These are phyloP conservation scores for Hemibagrus wyckioides DNA, from an alignment of 2,113 vertebrate species.

Conservation along the genomic window DNA sequence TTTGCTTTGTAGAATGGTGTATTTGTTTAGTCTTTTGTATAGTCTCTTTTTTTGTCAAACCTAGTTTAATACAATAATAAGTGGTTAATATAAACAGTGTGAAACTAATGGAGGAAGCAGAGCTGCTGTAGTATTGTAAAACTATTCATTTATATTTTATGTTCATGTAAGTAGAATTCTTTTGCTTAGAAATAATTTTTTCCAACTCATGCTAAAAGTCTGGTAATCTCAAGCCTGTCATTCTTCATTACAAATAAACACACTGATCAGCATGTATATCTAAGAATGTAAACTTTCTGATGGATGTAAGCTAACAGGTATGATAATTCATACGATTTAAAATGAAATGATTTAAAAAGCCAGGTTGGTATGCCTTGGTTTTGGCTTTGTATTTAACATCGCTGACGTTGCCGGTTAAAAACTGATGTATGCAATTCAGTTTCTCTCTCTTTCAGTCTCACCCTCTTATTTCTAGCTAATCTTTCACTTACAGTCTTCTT, in stretches of 20 bases:
- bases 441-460: not conserved
- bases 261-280: constrained; percentile 27
- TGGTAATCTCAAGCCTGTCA: constrained; percentile 50
- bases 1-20: not conserved
- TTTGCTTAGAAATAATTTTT: not conserved
- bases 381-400: not conserved
- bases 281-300: not conserved
- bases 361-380: not conserved
- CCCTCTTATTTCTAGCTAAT: not conserved
- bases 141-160: not conserved
- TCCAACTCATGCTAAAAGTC: not conserved
- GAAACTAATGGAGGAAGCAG: not conserved
- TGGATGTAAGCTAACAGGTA: not conserved
- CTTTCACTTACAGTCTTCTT: not conserved
- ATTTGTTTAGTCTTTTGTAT: not conserved
- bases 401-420: not conserved
- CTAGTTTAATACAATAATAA: not conserved
- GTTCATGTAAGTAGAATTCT: too few species aligned
- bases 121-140: not conserved
- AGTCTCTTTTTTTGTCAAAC: not conserved
- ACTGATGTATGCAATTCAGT: not conserved
- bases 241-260: constrained; percentile 54
- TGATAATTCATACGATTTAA: not conserved
- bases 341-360: not conserved
- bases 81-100: not conserved